Evolutionary conservation across 2,113 vertebrate species (phyloP), one percentile per base, ranked within the genome.

Genomic region (Apaloderma vittatum): DNA sequence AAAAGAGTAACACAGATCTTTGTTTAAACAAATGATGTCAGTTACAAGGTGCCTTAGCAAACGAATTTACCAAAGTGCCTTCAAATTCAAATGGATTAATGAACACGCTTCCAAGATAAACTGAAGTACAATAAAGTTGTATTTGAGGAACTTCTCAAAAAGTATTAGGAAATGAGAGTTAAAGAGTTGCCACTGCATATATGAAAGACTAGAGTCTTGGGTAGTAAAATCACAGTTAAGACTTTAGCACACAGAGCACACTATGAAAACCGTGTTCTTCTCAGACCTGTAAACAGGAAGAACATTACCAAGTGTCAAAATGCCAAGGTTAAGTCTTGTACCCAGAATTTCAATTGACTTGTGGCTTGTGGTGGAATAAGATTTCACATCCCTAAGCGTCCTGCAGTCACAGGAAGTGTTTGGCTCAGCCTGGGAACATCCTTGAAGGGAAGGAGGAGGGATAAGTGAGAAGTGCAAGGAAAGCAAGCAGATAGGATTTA

Each of bases 11-110:
- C 29, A 52, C 24, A 77, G 72, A 93, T 73, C 40, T 75, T 83
- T 48, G 20, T 88, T 90, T 79, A 45, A 91, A 77, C 14, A 52
- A 94, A 72, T 40, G 2, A 63, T 29, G 13, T 36, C 57, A 86
- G 59, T 57, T 65, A 82, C 46, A 77, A 82, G 26, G 51, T 58
- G 26, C 43, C 59, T 91, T 54, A 70, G 40, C 12, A 92, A 83
- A 68, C 15, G 2, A 70, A 73, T 65, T 63, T 89, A 68, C 62
- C 23, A 54, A 74, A 71, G 21, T 66, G 32, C 19, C 21, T 92
- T 94, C 92, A 91, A 89, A 87, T 72, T 91, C 43, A 91, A 92
- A 82, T 67, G 20, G 43, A 72, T 72, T 79, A 71, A 86, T 45
- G 17, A 84, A 59, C 57, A 73, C 0, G 0, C 15, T 74, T 72